These are phyloP conservation scores for Aspidapion aeneum DNA, from an alignment of 2,888 invertebrate genomes.

Conservation along the genomic window DNA sequence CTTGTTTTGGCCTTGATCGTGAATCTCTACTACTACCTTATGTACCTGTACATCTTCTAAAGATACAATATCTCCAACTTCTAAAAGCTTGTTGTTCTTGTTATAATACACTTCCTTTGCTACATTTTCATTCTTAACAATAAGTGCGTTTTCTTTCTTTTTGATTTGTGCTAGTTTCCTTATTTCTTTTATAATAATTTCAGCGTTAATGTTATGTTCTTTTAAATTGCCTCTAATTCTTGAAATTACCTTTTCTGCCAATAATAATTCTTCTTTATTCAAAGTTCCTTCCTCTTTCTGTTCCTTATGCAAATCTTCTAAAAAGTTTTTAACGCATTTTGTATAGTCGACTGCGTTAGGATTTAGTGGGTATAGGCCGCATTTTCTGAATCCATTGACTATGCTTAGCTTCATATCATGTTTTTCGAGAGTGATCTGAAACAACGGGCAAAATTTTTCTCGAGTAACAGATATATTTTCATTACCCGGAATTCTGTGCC, in stretches of 20 bases:
- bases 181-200: not conserved
- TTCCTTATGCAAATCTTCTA: not conserved
- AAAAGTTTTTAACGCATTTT: not conserved
- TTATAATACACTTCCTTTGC: not conserved
- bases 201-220: not conserved
- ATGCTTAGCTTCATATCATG: conserved; percentile 11
- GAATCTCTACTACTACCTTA: too few species aligned
- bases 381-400: conserved; percentile 21
- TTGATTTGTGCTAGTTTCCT: not conserved
- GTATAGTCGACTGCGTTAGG: conserved; percentile 19
- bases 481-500: conserved; percentile 24
- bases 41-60: too few species aligned
- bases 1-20: too few species aligned
- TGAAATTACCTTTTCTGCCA: not conserved
- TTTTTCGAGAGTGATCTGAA: conserved; percentile 18
- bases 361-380: conserved; percentile 18
- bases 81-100: too few species aligned
- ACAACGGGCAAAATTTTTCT: conserved; percentile 30
- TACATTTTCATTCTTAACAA: not conserved
- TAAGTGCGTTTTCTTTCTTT: not conserved
- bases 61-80: too few species aligned
- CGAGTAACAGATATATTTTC: conserved; percentile 26
- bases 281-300: not conserved
- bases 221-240: not conserved
- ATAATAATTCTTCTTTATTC: not conserved